Base-by-base conservation (phyloP, 2,888 invertebrate genomes). In the Tanypteryx hageni region DNA sequence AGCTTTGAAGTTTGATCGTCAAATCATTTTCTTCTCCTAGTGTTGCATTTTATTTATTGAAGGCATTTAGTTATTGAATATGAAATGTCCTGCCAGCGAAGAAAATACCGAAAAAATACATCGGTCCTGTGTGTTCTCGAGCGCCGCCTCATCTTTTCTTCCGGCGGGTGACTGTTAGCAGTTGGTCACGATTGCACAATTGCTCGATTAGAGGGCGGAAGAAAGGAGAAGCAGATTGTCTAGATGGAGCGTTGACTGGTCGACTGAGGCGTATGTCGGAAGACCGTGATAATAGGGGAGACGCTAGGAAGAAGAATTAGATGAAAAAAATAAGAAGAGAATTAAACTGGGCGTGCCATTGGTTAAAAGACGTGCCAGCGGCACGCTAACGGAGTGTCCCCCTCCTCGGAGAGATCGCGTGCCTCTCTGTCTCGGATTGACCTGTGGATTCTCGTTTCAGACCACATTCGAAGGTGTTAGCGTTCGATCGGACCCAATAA, bases 301-400 rank as follows among this genome's bases (percentile, higher is more conserved):
- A 18, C 18, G 11, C 68, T 68, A 22, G 68, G 68, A n/a, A 68
- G 44, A 44, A 44, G 68, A 22, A n/a, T 64, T 8, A 16, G 68
- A 11, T 9, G 68, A 22, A 68, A 22, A 68, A 76, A 76, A 76
- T 13, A 76, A 22, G 76, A 76, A 8, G 76, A 27, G 76, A 76
- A 76, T 76, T 76, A 76, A 76, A 76, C 76, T 76, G 76, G 76
- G 76, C 76, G 76, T 76, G 76, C 76, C 76, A 22, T 76, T 27
- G 44, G 44, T 27, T 27, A 22, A 27, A 27, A 76, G 76, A 76
- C 68, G 22, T 68, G 44, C 68, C 22, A 10, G 27, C 76, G 22
- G 27, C 76, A 76, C 76, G 76, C 76, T 76, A 76, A 27, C 76
- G 76, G 76, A 13, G 22, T 22, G 22, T 64, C 22, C n/a, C 22